Percentiles rank a stretch among this genome's conserved stretches.
Conservation (phyloP, 2,888 invertebrate species). For the Diarsia brunnea region DNA sequence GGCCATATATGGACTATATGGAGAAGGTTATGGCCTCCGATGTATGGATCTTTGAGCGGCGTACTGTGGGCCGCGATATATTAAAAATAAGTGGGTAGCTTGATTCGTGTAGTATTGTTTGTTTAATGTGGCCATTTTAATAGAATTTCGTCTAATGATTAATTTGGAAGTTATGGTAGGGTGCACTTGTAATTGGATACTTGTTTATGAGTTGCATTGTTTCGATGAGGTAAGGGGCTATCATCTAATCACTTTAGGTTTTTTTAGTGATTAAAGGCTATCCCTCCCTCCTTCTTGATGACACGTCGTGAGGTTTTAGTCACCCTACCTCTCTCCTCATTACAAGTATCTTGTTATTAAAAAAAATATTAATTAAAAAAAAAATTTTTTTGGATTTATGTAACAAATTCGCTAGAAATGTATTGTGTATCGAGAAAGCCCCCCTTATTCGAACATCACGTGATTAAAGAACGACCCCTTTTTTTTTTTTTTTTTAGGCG, state of each 20-base stretch:
- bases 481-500: no score
- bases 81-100: conserved; percentile 63
- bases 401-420: no score
- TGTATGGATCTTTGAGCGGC: conserved; percentile 56
- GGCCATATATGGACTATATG: conserved; percentile 62
- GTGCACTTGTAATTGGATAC: conserved; percentile 20
- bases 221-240: neutral
- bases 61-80: conserved; percentile 52
- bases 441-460: no score
- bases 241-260: no score
- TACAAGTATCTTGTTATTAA: neutral
- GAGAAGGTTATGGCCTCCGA: conserved; percentile 68
- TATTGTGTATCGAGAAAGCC: no score
- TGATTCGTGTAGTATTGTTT: conserved; percentile 59
- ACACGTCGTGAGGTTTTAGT: no score
- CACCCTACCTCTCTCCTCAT: neutral
- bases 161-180: conserved; percentile 16
- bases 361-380: no score
- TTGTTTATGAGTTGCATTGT: neutral
- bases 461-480: no score
- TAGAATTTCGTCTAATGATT: conserved; percentile 43
- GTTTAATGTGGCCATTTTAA: conserved; percentile 44
- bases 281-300: no score
- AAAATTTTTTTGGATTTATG: no score
- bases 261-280: no score